These are phyloP conservation scores for Chelonus formosanus DNA, from an alignment of 2,888 invertebrate genomes.

Conservation along the genomic window DNA sequence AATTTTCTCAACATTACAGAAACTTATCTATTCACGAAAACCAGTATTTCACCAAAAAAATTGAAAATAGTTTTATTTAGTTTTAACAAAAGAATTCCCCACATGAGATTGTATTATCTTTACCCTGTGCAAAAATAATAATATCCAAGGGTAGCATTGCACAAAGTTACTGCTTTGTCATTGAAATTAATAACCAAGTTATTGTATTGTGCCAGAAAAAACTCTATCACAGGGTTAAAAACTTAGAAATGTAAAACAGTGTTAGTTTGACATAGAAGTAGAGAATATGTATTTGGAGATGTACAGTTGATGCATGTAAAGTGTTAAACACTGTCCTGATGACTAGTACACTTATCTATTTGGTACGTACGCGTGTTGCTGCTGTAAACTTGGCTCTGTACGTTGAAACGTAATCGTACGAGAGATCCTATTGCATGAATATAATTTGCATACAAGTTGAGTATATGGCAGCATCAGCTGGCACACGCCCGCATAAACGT, in stretches of 20 bases:
- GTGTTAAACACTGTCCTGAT: conserved; percentile 58
- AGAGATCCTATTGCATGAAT: conserved; percentile 64
- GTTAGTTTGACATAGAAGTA: not conserved
- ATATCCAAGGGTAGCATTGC: too few relatives aligned
- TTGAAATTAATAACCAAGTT: too few relatives aligned
- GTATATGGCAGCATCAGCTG: conserved; percentile 64
- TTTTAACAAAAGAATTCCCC: too few relatives aligned
- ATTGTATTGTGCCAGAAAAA: too few relatives aligned
- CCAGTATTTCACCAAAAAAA: too few relatives aligned
- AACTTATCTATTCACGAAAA: too few relatives aligned
- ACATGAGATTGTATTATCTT: too few relatives aligned
- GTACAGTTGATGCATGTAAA: conserved; percentile 56
- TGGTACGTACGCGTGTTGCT: conserved; percentile 64
- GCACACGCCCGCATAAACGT: conserved; percentile 63
- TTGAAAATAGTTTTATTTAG: too few relatives aligned
- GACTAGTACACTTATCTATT: conserved; percentile 20
- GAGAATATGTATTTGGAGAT: conserved; percentile 6
- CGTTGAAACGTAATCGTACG: conserved; percentile 58
- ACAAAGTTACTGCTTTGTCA: too few relatives aligned
- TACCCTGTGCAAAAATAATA: too few relatives aligned
- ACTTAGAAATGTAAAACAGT: not conserved
- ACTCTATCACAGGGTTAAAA: too few relatives aligned
- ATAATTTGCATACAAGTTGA: conserved; percentile 66
- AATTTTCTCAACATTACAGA: too few relatives aligned
- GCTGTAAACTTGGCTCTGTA: conserved; percentile 61